Conservation (phyloP, 2,113 vertebrate genomes). For the Nerophis lumbriciformis region DNA sequence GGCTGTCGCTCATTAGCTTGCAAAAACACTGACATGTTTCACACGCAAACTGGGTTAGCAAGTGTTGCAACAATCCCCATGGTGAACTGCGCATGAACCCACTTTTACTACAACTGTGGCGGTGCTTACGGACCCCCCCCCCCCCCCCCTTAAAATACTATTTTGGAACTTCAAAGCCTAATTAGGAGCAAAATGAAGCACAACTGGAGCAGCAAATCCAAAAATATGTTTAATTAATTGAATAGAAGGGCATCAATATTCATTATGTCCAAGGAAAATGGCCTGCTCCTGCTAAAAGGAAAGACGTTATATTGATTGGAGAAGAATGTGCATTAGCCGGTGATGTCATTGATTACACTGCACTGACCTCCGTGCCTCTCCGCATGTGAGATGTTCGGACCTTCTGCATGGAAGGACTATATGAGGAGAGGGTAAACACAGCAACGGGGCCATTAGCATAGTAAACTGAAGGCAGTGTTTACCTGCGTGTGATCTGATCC, state of each 20-base stretch:
- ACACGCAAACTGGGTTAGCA: constrained; percentile 40
- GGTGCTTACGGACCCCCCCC: background rate
- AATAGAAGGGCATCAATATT: constrained; percentile 33
- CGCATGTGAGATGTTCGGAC: constrained; percentile 25
- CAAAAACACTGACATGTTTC: constrained; percentile 41
- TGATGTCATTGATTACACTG: constrained; percentile 60
- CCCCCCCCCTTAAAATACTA: background rate
- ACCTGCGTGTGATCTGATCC: constrained; percentile 37
- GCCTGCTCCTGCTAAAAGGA: constrained; percentile 10
- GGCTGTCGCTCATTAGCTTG: constrained; percentile 51
- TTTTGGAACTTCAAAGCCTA: constrained; percentile 45
- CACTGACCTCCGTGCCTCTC: constrained; percentile 20
- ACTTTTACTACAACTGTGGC: constrained; percentile 15
- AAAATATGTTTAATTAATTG: constrained; percentile 24
- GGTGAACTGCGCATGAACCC: constrained; percentile 51
- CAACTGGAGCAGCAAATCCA: constrained; percentile 26
- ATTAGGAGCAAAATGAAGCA: constrained; percentile 29
- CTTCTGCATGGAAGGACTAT: constrained; percentile 33
- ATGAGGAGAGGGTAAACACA: constrained; percentile 41
- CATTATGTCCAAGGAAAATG: constrained; percentile 19
- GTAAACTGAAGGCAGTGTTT: constrained; percentile 51
- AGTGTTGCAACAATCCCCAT: constrained; percentile 23
- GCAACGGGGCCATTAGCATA: constrained; percentile 38
- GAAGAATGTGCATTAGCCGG: constrained; percentile 13
- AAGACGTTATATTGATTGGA: constrained; percentile 47